A percentile compares a stretch with the other conserved stretches of the same genome.
Evolutionary conservation across 2,113 vertebrate genomes (phyloP).

Genomic region (Lucifuga dentata): DNA sequence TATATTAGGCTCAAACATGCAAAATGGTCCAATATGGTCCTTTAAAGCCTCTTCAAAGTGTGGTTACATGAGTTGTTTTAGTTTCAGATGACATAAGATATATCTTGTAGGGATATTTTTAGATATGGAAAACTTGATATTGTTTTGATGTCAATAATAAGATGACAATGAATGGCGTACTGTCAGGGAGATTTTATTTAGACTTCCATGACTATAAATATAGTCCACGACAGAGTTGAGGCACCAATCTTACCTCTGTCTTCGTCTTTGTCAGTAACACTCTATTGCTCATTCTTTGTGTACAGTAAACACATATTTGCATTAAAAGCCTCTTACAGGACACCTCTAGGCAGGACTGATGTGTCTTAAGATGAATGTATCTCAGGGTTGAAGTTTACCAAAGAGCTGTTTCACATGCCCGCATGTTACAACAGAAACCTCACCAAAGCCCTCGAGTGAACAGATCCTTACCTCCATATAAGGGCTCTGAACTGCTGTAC

Average conservation of each 20-base stretch:
- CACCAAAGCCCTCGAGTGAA: conserved; percentile 38
- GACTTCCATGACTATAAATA: conserved; percentile 2
- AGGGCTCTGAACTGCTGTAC: conserved; percentile 42
- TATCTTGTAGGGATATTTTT: conserved; percentile 6
- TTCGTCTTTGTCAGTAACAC: neutral
- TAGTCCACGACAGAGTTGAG: neutral
- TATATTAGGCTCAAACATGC: no score
- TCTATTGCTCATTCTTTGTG: neutral
- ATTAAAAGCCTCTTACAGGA: neutral
- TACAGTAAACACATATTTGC: conserved; percentile 4
- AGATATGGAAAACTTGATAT: neutral
- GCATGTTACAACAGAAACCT: conserved; percentile 50
- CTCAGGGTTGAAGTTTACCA: conserved; percentile 53
- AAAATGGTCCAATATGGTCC: no score
- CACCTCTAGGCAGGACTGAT: conserved; percentile 11
- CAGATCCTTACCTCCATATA: conserved; percentile 58
- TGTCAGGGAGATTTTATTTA: neutral
- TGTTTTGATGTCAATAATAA: neutral
- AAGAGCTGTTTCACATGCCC: conserved; percentile 35
- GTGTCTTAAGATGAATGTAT: conserved; percentile 14
- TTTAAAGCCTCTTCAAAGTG: neutral
- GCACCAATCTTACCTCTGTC: neutral
- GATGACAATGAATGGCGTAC: conserved; percentile 2
- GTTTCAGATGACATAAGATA: conserved; percentile 22
- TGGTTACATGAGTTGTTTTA: conserved; percentile 19